Evolutionary conservation across 92 coral and sea anemone species (phyloP).

Genomic region (Pocillopora meandrina): DNA sequence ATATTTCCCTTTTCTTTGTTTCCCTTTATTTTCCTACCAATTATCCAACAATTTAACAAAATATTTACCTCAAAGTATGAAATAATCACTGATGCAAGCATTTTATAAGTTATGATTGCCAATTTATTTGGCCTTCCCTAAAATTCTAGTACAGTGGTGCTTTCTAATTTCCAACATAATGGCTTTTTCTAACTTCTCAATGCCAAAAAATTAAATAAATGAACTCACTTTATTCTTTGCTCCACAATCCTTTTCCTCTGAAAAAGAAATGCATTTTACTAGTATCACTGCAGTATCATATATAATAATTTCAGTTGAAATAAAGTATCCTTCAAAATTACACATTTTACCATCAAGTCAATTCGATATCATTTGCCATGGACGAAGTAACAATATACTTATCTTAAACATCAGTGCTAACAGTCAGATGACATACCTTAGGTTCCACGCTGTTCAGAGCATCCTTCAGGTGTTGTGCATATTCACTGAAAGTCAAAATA

Average conservation of each 20-base stretch:
- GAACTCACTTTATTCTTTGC: conserved; percentile 80
- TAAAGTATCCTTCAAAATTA: background rate
- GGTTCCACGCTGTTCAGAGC: conserved; percentile 80
- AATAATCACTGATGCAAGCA: too few species aligned
- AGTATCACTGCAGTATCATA: background rate
- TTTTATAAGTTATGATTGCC: too few species aligned
- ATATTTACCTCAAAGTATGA: too few species aligned
- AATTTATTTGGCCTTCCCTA: too few species aligned
- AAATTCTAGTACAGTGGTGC: too few species aligned
- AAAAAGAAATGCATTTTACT: background rate
- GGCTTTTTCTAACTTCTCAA: background rate
- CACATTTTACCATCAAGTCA: background rate
- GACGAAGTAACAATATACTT: too few species aligned
- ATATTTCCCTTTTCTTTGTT: too few species aligned
- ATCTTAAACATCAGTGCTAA: background rate
- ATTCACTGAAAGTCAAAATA: conserved; percentile 58
- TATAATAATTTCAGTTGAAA: background rate
- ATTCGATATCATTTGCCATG: too few species aligned
- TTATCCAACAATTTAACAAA: too few species aligned
- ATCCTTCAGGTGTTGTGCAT: conserved; percentile 71
- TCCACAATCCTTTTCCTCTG: conserved; percentile 84
- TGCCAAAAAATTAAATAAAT: background rate
- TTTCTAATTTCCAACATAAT: too few species aligned
- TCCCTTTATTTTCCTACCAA: too few species aligned
- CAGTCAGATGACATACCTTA: conserved; percentile 48